phyloP scores from a whole-genome alignment of 1,140 invertebrate species.

The Aradophagus sp. region DNA sequence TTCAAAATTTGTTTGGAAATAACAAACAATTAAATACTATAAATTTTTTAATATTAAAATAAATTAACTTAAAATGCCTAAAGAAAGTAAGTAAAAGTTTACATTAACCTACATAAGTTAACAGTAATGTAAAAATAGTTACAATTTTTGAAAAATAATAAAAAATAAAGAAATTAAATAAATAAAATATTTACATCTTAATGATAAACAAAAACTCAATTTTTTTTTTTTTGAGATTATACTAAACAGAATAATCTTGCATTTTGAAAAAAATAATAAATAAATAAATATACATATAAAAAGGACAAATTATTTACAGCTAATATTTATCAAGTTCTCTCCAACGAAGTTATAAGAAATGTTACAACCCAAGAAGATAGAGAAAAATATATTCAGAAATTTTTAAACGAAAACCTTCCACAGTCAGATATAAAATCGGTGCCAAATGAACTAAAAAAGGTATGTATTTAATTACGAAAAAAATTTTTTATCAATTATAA shows the following conservation, averaged over 20 bases:
- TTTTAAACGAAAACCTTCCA: constrained; percentile 65
- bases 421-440: constrained; percentile 61
- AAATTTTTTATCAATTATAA: constrained; percentile 13
- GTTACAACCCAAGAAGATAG: constrained; percentile 61
- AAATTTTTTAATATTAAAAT: too few species aligned
- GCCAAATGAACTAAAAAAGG: constrained; percentile 66
- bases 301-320: constrained; percentile 46
- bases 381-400: constrained; percentile 63
- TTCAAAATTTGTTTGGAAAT: too few species aligned
- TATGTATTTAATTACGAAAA: constrained; percentile 27
- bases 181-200: too few species aligned
- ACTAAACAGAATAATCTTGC: constrained; percentile 4
- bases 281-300: constrained; percentile 9
- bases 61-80: constrained; percentile 15
- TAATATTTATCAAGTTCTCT: constrained; percentile 62
- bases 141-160: too few species aligned
- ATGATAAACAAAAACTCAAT: too few species aligned
- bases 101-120: too few species aligned
- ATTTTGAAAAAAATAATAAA: constrained; percentile 3
- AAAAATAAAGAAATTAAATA: too few species aligned
- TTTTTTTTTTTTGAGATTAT: too few species aligned
- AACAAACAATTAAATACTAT: too few species aligned
- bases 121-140: too few species aligned
- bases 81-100: constrained; percentile 33
- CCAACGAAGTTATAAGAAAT: constrained; percentile 52